Conservation (phyloP, 2,888 invertebrate species). For the Unio pictorum region DNA sequence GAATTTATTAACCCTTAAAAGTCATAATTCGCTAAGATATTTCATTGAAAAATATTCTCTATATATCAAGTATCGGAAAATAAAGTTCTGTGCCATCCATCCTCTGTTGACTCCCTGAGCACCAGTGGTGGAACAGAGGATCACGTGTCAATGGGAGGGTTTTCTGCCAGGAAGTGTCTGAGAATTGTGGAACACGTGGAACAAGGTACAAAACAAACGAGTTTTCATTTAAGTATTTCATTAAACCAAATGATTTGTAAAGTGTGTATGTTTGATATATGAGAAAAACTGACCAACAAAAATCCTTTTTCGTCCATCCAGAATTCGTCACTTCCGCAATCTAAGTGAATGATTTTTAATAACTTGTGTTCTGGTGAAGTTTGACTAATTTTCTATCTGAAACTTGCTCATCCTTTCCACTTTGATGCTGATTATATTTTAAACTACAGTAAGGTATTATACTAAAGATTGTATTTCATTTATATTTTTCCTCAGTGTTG, state of each 20-base stretch:
- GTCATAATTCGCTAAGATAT: not conserved
- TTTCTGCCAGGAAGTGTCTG: slow-evolving; percentile 78
- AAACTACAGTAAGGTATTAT: too few relatives aligned
- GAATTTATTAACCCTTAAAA: not conserved
- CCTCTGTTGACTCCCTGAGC: slow-evolving; percentile 79
- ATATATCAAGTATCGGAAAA: slow-evolving; percentile 77
- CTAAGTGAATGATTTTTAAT: too few relatives aligned
- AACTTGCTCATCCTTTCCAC: too few relatives aligned
- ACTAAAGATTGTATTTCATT: too few relatives aligned
- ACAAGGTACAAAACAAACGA: slow-evolving; percentile 64
- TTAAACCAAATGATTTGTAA: not conserved
- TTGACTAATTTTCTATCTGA: too few relatives aligned
- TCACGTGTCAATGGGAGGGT: slow-evolving; percentile 82
- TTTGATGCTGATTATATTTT: too few relatives aligned
- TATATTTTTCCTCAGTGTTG: slow-evolving; percentile 72
- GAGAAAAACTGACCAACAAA: too few relatives aligned
- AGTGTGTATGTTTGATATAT: too few relatives aligned
- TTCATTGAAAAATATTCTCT: slow-evolving; percentile 1
- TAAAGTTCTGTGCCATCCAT: slow-evolving; percentile 80
- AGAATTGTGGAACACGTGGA: slow-evolving; percentile 75
- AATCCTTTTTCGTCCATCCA: too few relatives aligned
- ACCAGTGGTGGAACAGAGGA: slow-evolving; percentile 81
- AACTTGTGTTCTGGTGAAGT: too few relatives aligned
- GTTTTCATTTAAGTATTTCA: not conserved
- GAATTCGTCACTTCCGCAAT: too few relatives aligned